Evolutionary conservation across 2,113 vertebrate genomes (phyloP).

Genomic region (Martes martes): DNA sequence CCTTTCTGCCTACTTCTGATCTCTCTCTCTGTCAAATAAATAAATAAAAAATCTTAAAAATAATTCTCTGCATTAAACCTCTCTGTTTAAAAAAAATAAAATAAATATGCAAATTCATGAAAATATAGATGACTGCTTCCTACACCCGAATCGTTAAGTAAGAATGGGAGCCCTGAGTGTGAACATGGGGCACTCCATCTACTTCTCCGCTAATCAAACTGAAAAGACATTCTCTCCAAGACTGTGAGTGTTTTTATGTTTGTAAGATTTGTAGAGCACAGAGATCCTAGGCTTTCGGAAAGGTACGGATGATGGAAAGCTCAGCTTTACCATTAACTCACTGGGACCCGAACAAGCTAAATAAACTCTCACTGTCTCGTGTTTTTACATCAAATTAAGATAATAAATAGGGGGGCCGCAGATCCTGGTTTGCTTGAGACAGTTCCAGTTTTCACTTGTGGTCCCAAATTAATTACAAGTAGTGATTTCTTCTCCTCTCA

Average conservation of each 20-base stretch:
- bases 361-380: background rate
- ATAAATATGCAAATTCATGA: background rate
- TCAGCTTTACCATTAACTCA: background rate
- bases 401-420: background rate
- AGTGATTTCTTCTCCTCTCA: background rate
- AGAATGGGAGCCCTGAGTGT: background rate
- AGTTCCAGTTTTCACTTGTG: background rate
- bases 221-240: background rate
- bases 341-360: background rate
- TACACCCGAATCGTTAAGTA: background rate
- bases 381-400: background rate
- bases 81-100: too few relatives aligned
- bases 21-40: too few relatives aligned
- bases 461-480: background rate
- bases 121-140: background rate
- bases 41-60: too few relatives aligned
- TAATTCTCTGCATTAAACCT: too few relatives aligned
- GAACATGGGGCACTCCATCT: too few relatives aligned
- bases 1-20: too few relatives aligned
- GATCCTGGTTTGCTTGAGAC: background rate
- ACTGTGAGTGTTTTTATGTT: background rate
- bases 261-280: background rate
- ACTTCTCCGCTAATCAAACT: background rate
- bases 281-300: background rate
- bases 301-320: background rate